Evolutionary conservation across 2,888 invertebrate genomes (phyloP).

Genomic region (Pantelozetes paolii): DNA sequence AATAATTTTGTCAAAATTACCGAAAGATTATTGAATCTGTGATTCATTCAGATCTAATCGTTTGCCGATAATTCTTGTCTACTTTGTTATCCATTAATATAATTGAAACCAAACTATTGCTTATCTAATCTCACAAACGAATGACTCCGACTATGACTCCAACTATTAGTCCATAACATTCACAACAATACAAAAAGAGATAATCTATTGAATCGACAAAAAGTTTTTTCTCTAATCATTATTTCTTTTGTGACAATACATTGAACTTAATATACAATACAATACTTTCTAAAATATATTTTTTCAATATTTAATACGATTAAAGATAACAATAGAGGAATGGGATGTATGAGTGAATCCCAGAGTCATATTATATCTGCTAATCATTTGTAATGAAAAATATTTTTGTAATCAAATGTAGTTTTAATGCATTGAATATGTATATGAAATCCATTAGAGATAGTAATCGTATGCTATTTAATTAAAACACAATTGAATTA

Average conservation of each 20-base stretch:
- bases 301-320: neutral
- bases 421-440: neutral
- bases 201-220: constrained; percentile 1
- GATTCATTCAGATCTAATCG: neutral
- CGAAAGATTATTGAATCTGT: neutral
- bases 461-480: too few species aligned
- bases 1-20: neutral
- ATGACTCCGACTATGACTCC: neutral
- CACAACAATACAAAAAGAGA: neutral
- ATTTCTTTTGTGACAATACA: neutral
- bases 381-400: neutral
- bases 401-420: neutral
- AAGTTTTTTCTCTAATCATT: neutral
- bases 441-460: neutral
- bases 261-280: neutral
- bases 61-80: neutral
- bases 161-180: neutral
- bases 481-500: too few species aligned
- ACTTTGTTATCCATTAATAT: constrained; percentile 3
- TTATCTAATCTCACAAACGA: constrained; percentile 12
- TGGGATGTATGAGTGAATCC: neutral
- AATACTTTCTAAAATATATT: neutral
- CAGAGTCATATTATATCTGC: neutral
- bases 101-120: constrained; percentile 20
- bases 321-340: neutral